Base-by-base conservation (phyloP, 2,113 vertebrate genomes). In the Verasper variegatus region DNA sequence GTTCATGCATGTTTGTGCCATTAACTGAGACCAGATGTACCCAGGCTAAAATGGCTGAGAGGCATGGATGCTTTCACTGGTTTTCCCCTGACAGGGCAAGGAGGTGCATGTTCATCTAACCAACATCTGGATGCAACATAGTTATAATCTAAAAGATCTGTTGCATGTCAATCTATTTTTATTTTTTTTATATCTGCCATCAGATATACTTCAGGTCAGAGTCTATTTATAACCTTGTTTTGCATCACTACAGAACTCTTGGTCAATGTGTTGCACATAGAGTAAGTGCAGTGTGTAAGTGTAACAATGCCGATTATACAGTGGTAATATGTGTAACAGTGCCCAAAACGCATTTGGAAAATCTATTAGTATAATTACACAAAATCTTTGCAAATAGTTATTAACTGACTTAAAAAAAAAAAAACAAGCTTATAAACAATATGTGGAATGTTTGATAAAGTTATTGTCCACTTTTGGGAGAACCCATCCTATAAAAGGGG, bases 11-110 rank as follows among this genome's bases (percentile, higher is more conserved):
- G 80, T 47, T 55, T 57, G 62, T 60, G 47, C 21, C 60, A 70
- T 62, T 62, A 62, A 12, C 27, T 23, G 61, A 71, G n/a, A 75
- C 62, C 64, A 83, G 54, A 77, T 84, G 66, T 75, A 64, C 55
- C 57, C 62, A 37, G 20, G 26, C 27, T 54, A 10, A 82, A 82
- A 79, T 60, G 63, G 35, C 49, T 74, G 20, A 58, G 17, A 59
- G 60, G 52, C 21, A 52, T 57, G 54, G 51, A 68, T 51, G 37
- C 24, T 72, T 76, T 68, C 31, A 56, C 15, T 17, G 11, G 1
- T 78, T 68, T 17, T 58, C 58, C 8, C 8, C 55, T 71, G 1
- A 26, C 10, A 14, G n/a, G 23, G 5, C 23, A 45, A 60, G 45
- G 11, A 70, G 58, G 18, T 7, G 21, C 54, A 6, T 14, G 21